Evolutionary conservation across 2,797 vertebrate genomes (phyloP).

Genomic region (Sebastes diploproa): DNA sequence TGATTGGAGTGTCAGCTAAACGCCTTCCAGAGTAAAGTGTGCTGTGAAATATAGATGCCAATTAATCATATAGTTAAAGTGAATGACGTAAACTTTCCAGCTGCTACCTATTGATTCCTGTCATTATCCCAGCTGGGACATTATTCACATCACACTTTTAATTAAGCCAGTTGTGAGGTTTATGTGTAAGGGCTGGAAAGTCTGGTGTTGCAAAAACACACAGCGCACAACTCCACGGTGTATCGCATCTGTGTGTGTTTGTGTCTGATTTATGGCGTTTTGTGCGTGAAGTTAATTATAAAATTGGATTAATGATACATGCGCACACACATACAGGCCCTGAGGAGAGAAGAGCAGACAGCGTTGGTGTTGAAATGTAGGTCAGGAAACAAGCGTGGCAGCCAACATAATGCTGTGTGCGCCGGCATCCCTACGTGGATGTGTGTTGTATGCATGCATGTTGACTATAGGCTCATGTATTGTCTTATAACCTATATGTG

Average conservation of each 20-base stretch:
- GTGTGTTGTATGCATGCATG: not conserved
- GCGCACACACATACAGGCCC: conserved; percentile 16
- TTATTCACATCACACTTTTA: conserved; percentile 38
- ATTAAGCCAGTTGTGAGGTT: conserved; percentile 38
- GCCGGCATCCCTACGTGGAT: not conserved
- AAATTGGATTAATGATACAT: conserved; percentile 58
- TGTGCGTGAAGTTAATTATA: conserved; percentile 57
- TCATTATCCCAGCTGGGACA: conserved; percentile 11
- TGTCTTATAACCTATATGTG: conserved; percentile 30
- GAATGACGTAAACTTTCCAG: conserved; percentile 24
- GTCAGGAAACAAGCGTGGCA: conserved; percentile 59
- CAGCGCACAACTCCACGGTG: not conserved
- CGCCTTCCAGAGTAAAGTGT: not conserved
- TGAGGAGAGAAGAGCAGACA: conserved; percentile 55
- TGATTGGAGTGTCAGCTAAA: not conserved
- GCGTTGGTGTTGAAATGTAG: conserved; percentile 67
- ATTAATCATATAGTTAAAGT: conserved; percentile 23
- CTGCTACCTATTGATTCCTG: conserved; percentile 30
- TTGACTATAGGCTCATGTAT: conserved; percentile 19
- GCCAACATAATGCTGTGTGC: conserved; percentile 45
- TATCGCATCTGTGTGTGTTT: conserved; percentile 1
- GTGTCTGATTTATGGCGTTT: conserved; percentile 55
- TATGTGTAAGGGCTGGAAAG: not conserved
- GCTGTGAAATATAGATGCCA: conserved; percentile 13
- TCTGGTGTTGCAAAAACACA: not conserved